A percentile compares a stretch with the other conserved stretches of the same genome.
Evolutionary conservation across 2,797 vertebrate genomes (phyloP).

Genomic region (Luscinia luscinia): DNA sequence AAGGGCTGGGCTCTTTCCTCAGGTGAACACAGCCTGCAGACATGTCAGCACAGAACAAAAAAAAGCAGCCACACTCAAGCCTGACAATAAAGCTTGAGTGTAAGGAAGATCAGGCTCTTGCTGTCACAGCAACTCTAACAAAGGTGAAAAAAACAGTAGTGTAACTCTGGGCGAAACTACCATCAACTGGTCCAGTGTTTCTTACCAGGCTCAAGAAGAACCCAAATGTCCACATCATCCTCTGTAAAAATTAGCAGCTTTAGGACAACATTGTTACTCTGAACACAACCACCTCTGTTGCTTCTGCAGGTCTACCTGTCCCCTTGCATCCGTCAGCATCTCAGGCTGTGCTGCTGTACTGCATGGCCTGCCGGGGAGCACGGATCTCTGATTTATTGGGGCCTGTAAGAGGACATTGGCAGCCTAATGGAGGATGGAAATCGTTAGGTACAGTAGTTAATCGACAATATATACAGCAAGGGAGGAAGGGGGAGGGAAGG

Average conservation of each 20-base stretch:
- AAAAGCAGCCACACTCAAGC: background rate
- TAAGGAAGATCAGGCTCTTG: conserved; percentile 18
- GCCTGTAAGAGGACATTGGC: background rate
- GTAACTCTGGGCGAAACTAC: conserved; percentile 29
- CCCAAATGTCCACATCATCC: conserved; percentile 39
- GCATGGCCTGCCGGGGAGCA: background rate
- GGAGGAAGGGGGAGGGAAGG: conserved; percentile 25
- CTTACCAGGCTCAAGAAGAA: conserved; percentile 44
- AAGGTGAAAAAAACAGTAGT: background rate
- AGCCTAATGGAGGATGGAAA: conserved; percentile 37
- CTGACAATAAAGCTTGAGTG: background rate
- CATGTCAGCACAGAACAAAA: background rate
- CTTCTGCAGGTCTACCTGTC: conserved; percentile 38
- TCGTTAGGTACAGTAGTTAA: conserved; percentile 51
- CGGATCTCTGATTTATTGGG: background rate
- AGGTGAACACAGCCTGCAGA: conserved; percentile 1
- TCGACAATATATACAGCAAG: conserved; percentile 47
- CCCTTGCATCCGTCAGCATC: background rate
- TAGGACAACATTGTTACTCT: conserved; percentile 38
- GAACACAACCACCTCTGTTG: background rate
- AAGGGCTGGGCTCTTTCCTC: conserved; percentile 36
- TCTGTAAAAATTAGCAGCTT: conserved; percentile 67
- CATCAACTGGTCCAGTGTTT: conserved; percentile 67
- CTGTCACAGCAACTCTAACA: background rate
- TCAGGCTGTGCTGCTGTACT: background rate